Percentiles rank a stretch among this genome's conserved stretches.
phyloP scores from a whole-genome alignment of 2,797 vertebrate genomes.

The Scarus forsteni region DNA sequence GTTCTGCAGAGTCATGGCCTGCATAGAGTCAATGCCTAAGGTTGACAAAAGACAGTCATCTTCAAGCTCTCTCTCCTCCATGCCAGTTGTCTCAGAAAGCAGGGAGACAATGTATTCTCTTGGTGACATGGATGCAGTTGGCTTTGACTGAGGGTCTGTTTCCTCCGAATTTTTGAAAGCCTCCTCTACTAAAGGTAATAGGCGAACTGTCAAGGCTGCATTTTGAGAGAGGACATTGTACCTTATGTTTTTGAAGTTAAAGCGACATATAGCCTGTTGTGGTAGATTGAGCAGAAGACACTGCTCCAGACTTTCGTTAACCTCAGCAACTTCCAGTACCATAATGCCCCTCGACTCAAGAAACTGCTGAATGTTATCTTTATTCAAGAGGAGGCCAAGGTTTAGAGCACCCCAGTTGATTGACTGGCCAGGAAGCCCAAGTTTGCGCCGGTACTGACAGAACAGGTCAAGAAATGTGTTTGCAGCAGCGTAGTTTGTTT shows the following conservation, averaged over 20 bases:
- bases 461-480: conserved; percentile 90
- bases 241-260: conserved; percentile 81
- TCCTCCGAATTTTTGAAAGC: conserved; percentile 55
- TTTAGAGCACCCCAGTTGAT: conserved; percentile 92
- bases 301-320: conserved; percentile 84
- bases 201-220: conserved; percentile 71
- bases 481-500: conserved; percentile 91
- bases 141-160: conserved; percentile 20
- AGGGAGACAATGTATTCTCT: conserved; percentile 81
- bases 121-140: conserved; percentile 51
- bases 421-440: too few relatives aligned
- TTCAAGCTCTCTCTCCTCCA: conserved; percentile 77
- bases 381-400: conserved; percentile 86
- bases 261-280: conserved; percentile 85
- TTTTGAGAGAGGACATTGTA: conserved; percentile 77
- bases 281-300: conserved; percentile 84
- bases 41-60: conserved; percentile 76
- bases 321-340: conserved; percentile 82
- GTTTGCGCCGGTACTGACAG: conserved; percentile 87
- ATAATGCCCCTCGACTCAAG: conserved; percentile 87
- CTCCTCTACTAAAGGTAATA: conserved; percentile 70
- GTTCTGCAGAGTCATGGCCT: conserved; percentile 90
- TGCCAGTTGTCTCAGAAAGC: conserved; percentile 71
- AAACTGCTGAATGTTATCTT: conserved; percentile 81
- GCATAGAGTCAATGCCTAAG: conserved; percentile 90